These are phyloP conservation scores for Sebastes iracundus DNA, from an alignment of 2,797 vertebrate genomes.

Conservation along the genomic window DNA sequence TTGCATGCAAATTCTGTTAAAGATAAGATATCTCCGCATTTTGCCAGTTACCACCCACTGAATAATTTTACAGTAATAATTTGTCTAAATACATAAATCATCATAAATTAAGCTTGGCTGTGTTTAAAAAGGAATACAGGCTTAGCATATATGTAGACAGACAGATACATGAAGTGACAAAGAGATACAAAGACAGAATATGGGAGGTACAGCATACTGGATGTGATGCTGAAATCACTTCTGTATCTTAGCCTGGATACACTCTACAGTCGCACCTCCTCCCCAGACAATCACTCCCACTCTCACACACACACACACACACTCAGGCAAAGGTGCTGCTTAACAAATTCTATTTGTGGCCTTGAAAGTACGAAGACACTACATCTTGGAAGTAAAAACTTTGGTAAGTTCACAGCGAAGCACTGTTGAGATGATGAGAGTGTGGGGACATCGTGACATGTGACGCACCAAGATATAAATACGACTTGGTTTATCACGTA, in stretches of 20 bases:
- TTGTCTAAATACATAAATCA: background rate
- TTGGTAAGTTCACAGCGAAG: constrained; percentile 20
- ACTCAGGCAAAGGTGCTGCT: constrained; percentile 1
- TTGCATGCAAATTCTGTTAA: background rate
- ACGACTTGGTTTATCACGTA: constrained; percentile 39
- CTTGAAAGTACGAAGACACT: constrained; percentile 9
- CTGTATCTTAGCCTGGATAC: background rate
- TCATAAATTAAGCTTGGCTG: background rate
- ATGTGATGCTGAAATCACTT: background rate
- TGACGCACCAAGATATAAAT: constrained; percentile 60
- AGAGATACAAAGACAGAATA: background rate
- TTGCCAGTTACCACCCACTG: background rate
- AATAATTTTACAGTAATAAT: background rate
- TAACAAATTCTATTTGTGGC: constrained; percentile 26
- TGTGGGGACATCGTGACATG: constrained; percentile 35
- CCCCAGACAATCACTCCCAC: background rate
- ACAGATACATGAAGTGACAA: background rate
- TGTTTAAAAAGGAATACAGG: background rate
- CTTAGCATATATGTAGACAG: background rate
- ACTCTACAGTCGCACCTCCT: background rate
- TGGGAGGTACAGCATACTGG: background rate
- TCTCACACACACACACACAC: background rate
- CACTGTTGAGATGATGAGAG: constrained; percentile 31
- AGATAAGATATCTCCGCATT: background rate
- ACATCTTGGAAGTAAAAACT: constrained; percentile 17